Conservation (phyloP, 2,113 vertebrate genomes). For the Dasypus novemcinctus region DNA sequence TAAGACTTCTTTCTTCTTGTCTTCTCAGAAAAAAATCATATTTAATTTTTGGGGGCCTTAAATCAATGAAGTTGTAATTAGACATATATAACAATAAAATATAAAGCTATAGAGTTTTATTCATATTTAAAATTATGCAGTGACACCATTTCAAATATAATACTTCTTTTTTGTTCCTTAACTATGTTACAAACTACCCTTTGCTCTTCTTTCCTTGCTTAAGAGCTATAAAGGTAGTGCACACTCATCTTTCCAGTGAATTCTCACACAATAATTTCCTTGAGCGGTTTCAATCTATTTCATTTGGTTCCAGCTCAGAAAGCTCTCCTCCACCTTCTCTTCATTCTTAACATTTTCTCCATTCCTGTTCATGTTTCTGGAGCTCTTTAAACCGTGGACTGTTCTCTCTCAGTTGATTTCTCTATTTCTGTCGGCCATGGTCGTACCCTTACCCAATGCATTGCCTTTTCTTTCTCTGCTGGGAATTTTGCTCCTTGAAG, state of each 20-base stretch:
- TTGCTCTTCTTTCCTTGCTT: constrained; percentile 26
- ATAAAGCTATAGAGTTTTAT: background rate
- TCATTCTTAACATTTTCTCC: background rate
- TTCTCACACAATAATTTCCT: background rate
- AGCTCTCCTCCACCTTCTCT: background rate
- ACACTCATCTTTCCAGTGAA: background rate
- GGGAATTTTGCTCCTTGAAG: background rate
- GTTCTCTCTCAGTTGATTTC: background rate
- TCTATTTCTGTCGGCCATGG: background rate
- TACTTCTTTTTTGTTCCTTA: background rate
- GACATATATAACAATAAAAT: constrained; percentile 18
- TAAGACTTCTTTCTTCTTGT: constrained; percentile 25
- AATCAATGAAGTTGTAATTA: background rate
- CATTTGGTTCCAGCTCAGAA: background rate
- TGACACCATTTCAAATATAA: background rate
- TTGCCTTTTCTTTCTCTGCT: background rate
- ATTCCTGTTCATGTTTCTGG: background rate
- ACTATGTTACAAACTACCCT: background rate
- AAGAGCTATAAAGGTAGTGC: background rate
- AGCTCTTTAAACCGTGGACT: background rate
- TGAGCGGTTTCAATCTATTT: constrained; percentile 24
- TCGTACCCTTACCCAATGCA: background rate
- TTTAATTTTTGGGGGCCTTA: constrained; percentile 19
- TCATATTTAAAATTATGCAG: background rate
- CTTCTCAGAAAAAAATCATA: constrained; percentile 21